phyloP scores from a whole-genome alignment of 2,888 invertebrate genomes.

The Magallana nippona region DNA sequence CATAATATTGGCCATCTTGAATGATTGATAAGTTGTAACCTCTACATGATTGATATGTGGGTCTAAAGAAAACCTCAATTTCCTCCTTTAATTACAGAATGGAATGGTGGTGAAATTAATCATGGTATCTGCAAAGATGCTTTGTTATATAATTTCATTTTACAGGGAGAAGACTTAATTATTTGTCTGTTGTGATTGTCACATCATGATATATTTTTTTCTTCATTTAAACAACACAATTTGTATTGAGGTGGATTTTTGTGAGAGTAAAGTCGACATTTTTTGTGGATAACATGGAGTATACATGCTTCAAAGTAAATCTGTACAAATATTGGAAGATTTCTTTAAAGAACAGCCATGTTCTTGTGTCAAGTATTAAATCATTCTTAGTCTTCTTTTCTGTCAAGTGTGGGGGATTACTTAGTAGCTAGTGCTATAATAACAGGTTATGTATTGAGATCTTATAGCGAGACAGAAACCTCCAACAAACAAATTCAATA shows the following conservation, averaged over 20 bases:
- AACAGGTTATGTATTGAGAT: slow-evolving; percentile 22
- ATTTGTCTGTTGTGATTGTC: not conserved
- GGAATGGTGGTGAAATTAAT: not conserved
- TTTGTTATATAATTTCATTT: not conserved
- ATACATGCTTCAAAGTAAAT: not conserved
- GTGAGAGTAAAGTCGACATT: no score
- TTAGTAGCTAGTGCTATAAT: not conserved
- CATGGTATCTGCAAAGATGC: not conserved
- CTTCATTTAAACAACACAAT: no score
- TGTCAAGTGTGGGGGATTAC: slow-evolving; percentile 21
- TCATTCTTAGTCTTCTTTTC: slow-evolving; percentile 26
- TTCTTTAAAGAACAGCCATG: slow-evolving; percentile 1
- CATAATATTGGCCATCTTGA: slow-evolving; percentile 24
- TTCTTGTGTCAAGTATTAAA: slow-evolving; percentile 23
- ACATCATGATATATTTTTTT: not conserved
- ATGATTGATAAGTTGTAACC: slow-evolving; percentile 28
- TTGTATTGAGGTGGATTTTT: no score
- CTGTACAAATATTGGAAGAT: slow-evolving; percentile 24
- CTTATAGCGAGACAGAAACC: slow-evolving; percentile 16
- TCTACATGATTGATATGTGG: slow-evolving; percentile 11
- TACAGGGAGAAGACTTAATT: no score
- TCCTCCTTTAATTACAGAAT: not conserved
- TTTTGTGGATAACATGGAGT: not conserved
- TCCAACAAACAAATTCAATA: slow-evolving; percentile 22
- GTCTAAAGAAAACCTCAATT: slow-evolving; percentile 12